Evolutionary conservation across 2,113 vertebrate genomes (phyloP).

Genomic region (Tragelaphus imberbis): DNA sequence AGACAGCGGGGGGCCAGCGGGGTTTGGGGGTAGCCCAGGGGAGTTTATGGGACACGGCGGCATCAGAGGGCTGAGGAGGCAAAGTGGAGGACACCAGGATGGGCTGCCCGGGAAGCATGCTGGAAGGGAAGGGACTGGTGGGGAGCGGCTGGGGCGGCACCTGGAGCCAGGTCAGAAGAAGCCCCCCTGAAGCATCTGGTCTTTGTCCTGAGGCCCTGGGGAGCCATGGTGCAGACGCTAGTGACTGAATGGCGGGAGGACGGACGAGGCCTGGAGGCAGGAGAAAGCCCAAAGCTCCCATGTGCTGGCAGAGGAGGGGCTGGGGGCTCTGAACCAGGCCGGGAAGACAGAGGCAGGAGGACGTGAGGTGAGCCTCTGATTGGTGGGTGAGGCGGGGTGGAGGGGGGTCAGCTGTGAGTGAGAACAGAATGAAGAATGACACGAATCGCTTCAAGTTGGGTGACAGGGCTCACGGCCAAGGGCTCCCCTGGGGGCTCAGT

Average conservation of each 20-base stretch:
- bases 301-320: neutral
- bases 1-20: neutral
- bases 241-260: too few relatives aligned
- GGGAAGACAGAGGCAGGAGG: neutral
- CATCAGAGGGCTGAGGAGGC: too few relatives aligned
- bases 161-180: neutral
- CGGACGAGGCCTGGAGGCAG: too few relatives aligned
- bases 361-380: fast-evolving
- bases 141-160: neutral
- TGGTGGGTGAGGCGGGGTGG: too few relatives aligned
- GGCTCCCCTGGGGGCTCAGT: neutral
- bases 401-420: too few relatives aligned
- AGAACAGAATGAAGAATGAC: neutral
- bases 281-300: neutral
- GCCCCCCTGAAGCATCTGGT: neutral
- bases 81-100: neutral
- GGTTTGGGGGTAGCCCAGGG: neutral
- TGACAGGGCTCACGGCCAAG: neutral
- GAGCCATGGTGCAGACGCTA: neutral
- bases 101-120: neutral
- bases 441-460: neutral
- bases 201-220: neutral
- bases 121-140: neutral
- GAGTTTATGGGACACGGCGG: neutral
- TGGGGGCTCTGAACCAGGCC: neutral